Percentiles rank a stretch among this genome's conserved stretches.
phyloP scores from a whole-genome alignment of 2,888 invertebrate species.

The Acanthosepion esculentum region DNA sequence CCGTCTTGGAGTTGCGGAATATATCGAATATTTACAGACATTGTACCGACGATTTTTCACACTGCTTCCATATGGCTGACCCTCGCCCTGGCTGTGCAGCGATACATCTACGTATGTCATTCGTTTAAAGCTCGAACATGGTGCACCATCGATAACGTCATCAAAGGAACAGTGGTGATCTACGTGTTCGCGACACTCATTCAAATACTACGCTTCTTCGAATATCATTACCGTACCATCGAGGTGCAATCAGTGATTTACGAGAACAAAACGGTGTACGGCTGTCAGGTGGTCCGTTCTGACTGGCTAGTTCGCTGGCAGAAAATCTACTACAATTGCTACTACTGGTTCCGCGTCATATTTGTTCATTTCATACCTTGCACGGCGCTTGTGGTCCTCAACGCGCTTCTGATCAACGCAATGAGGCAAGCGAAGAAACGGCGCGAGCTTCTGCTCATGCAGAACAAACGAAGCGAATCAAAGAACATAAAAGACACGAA shows the following conservation, averaged over 20 bases:
- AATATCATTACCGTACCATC: conserved; percentile 80
- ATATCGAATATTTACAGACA: conserved; percentile 76
- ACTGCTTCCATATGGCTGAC: conserved; percentile 96
- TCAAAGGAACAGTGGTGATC: conserved; percentile 86
- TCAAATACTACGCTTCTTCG: conserved; percentile 88
- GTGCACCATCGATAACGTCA: conserved; percentile 80
- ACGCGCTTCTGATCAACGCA: conserved; percentile 88
- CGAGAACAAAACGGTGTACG: conserved; percentile 58
- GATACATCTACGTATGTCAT: conserved; percentile 96
- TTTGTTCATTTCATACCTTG: conserved; percentile 95
- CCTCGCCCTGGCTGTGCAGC: conserved; percentile 89
- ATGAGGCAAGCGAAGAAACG: conserved; percentile 88
- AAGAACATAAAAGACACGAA: conserved; percentile 72
- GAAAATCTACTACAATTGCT: conserved; percentile 86
- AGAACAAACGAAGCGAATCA: conserved; percentile 78
- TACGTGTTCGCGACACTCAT: conserved; percentile 86
- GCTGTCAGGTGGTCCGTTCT: conserved; percentile 58
- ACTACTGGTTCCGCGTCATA: conserved; percentile 86
- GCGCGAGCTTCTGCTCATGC: conserved; percentile 85
- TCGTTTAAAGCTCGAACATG: conserved; percentile 89
- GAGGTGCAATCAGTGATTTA: conserved; percentile 78
- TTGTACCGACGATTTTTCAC: conserved; percentile 81
- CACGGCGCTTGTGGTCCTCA: conserved; percentile 89
- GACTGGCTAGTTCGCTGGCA: conserved; percentile 61
- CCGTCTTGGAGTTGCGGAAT: conserved; percentile 85